Percentiles rank a stretch among this genome's conserved stretches.
Conservation (phyloP, 2,797 vertebrate species). For the Paedocypris micromegethes region DNA sequence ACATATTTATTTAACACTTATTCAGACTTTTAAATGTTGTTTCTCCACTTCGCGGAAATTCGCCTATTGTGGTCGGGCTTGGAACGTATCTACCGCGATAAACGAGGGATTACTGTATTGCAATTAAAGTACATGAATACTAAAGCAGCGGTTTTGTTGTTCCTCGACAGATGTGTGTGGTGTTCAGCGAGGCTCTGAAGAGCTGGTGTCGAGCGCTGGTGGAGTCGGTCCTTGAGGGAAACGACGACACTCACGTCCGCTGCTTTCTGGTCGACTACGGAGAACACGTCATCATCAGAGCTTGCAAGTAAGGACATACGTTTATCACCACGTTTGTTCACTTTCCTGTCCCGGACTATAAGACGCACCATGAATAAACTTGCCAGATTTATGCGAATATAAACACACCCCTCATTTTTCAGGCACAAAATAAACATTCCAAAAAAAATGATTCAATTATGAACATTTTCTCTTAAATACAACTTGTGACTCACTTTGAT, state of each 20-base stretch:
- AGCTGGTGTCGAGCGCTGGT: constrained; percentile 68
- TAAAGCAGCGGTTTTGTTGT: not conserved
- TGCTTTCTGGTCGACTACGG: constrained; percentile 69
- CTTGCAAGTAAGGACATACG: constrained; percentile 53
- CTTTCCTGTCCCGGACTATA: no score
- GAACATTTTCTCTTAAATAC: no score
- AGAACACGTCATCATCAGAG: constrained; percentile 55
- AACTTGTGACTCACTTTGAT: no score
- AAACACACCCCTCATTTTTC: no score
- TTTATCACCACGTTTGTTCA: no score
- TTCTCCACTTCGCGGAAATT: no score
- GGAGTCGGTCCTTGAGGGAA: constrained; percentile 55
- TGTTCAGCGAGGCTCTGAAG: constrained; percentile 57
- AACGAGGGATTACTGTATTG: not conserved
- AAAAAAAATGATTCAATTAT: no score
- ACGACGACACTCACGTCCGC: constrained; percentile 36
- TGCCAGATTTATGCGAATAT: no score
- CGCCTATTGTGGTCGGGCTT: not conserved
- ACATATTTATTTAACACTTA: no score
- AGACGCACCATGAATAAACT: no score
- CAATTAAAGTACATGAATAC: not conserved
- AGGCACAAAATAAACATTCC: no score
- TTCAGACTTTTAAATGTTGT: no score
- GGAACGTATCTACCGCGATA: not conserved
- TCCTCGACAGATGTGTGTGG: constrained; percentile 60